Evolutionary conservation across 2,888 invertebrate species (phyloP).

Genomic region (Megalurothrips usitatus): DNA sequence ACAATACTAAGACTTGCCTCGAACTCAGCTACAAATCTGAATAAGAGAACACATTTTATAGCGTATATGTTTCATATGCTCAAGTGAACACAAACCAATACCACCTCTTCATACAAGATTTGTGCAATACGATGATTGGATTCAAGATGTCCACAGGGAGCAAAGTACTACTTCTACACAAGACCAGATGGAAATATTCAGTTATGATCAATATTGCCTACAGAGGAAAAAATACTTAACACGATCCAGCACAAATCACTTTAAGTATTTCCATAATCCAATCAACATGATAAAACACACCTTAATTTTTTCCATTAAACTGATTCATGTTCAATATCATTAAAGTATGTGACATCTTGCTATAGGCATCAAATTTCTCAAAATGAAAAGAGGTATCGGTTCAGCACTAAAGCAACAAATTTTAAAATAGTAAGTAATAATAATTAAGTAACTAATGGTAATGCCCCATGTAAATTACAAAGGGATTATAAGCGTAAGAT

Average conservation of each 20-base stretch:
- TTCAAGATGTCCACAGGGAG: not conserved
- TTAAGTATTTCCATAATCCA: too few relatives aligned
- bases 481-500: constrained; percentile 23
- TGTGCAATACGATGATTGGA: not conserved
- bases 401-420: not conserved
- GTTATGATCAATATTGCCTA: too few relatives aligned
- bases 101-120: constrained; percentile 11
- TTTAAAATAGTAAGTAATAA: not conserved
- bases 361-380: not conserved
- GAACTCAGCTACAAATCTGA: not conserved
- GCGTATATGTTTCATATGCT: not conserved
- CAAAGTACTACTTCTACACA: not conserved
- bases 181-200: not conserved
- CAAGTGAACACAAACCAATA: not conserved
- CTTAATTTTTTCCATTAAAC: too few relatives aligned
- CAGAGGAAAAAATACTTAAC: too few relatives aligned
- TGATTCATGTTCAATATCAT: too few relatives aligned
- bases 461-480: not conserved
- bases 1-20: not conserved
- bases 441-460: constrained; percentile 25
- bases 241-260: too few relatives aligned
- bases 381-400: not conserved
- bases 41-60: not conserved
- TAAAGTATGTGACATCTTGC: too few relatives aligned
- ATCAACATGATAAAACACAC: too few relatives aligned